Base-by-base conservation (phyloP, 2,797 vertebrate genomes). In the Cyprinella venusta region DNA sequence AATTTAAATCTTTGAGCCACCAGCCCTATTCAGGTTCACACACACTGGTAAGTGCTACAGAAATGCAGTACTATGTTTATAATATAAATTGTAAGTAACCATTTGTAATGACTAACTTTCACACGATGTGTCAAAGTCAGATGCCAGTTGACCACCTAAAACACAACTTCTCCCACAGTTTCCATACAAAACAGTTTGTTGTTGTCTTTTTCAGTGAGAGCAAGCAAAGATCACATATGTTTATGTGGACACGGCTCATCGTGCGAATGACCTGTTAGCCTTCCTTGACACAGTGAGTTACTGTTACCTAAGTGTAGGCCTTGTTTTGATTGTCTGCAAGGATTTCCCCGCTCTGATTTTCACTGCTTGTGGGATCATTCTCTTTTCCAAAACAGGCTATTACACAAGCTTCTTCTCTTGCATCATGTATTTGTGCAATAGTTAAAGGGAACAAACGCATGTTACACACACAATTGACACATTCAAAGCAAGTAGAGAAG, bases 1-100 rank as follows among this genome's bases (percentile, higher is more conserved):
- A 76, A 59, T 76, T 83, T 63, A 82, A 63, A 59, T 75, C 19
- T 70, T 50, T 42, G 33, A 59, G 54, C 33, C 78, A 40, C 65
- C 50, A 19, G 64, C 30, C 38, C 76, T 50, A 8, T 65, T 78
- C 61, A 30, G 26, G 48, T 48, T 30, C 24, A 21, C 33, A 13
- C 61, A 24, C 10, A 67, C n/a, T 24, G 50, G 45, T 70, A 48
- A 61, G 19, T 38, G 69, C 13, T 72, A 33, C 24, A 48, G 16
- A 45, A 24, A 71, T 61, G 5, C 38, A 19, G 63, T 19, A 24
- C 21, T 36, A 33, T 33, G 38, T 48, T 63, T 15, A 65, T 12
- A 18, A 10, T 56, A 69, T 69, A 21, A 40, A 40, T 24, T 48
- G 69, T 16, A 26, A 48, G 69, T 16, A 26, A 48, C 7, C 68